A percentile compares a stretch with the other conserved stretches of the same genome.
Conservation (phyloP, 2,113 vertebrate species). For the Furnarius figulus region DNA sequence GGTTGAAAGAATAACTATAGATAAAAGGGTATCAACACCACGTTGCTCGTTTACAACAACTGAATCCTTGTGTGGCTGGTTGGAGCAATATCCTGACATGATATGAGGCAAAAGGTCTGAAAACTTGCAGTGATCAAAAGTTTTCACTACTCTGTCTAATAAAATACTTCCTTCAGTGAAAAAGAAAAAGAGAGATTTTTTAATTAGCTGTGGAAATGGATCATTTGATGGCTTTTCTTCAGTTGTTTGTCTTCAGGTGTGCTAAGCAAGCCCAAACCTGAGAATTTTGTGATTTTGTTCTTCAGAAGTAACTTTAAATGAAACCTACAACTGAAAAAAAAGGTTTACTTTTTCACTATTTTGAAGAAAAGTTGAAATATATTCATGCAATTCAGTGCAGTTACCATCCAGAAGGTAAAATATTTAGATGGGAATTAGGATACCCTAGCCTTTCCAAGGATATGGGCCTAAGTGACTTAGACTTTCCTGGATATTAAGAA, state of each 20-base stretch:
- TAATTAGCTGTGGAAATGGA: not conserved
- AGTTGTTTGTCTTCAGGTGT: not conserved
- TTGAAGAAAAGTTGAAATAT: not conserved
- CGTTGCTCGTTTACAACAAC: not conserved
- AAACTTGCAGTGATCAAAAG: not conserved
- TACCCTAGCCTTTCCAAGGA: not conserved
- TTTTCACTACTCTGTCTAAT: not conserved
- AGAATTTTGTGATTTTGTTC: not conserved
- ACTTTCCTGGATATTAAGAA: not conserved
- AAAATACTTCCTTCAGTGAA: not conserved
- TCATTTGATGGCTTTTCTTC: not conserved
- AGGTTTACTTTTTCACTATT: not conserved
- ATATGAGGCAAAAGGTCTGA: not conserved
- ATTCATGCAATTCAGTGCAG: not conserved
- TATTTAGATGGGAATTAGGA: not conserved
- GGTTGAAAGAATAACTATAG: not conserved
- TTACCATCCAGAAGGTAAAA: not conserved
- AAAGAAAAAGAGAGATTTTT: not conserved
- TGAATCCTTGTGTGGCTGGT: not conserved
- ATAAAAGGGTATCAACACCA: not conserved
- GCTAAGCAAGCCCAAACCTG: not conserved
- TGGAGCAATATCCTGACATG: not conserved
- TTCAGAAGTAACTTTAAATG: not conserved
- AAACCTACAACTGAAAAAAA: not conserved
- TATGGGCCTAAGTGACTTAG: not conserved